phyloP scores from a whole-genome alignment of 2,888 invertebrate genomes.

The Laothoe populi region DNA sequence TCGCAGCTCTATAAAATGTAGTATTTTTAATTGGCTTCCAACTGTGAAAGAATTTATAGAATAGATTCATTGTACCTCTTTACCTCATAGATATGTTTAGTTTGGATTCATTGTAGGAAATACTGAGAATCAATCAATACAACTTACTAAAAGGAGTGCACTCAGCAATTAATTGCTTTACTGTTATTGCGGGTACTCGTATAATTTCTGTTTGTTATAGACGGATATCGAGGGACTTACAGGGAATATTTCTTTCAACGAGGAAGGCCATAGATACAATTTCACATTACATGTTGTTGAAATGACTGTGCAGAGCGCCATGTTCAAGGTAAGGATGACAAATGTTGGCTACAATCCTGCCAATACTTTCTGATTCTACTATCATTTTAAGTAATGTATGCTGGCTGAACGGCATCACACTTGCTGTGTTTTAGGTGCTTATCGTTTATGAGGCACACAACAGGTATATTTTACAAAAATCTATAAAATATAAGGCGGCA shows the following conservation, averaged over 20 bases:
- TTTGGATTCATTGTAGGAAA: constrained; percentile 10
- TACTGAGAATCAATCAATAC: not conserved
- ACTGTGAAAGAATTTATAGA: no score
- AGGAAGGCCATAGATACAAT: constrained; percentile 94
- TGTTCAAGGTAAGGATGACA: constrained; percentile 89
- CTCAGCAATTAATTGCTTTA: not conserved
- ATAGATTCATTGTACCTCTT: no score
- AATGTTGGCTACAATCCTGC: not conserved
- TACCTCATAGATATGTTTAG: no score
- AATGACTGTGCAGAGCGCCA: constrained; percentile 96
- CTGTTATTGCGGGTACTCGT: not conserved
- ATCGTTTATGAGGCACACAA: no score
- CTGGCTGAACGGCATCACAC: no score
- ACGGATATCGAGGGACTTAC: constrained; percentile 96
- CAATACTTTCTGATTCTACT: no score
- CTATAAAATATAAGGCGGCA: no score
- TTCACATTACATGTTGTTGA: constrained; percentile 96
- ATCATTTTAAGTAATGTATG: no score
- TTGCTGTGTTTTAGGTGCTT: no score
- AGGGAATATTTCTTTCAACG: constrained; percentile 95
- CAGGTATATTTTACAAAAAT: no score
- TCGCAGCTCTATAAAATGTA: no score
- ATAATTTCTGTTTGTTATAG: constrained; percentile 70
- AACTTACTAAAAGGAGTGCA: not conserved
- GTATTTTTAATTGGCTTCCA: no score